Conservation (phyloP, 2,888 invertebrate genomes). For the Altica lythri region DNA sequence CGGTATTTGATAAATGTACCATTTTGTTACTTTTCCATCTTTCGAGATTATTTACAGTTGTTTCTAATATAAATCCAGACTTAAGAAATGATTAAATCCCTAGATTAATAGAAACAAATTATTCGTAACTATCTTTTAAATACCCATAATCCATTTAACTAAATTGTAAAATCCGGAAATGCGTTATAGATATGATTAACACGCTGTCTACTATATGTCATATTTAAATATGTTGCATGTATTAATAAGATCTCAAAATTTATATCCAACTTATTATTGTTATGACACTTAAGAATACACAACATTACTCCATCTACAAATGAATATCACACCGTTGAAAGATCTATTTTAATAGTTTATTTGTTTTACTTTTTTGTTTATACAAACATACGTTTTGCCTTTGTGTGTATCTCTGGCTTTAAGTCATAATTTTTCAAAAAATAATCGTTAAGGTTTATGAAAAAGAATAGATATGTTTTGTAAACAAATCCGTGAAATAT, state of each 20-base stretch:
- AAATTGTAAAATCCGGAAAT: too few species aligned
- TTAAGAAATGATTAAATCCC: too few species aligned
- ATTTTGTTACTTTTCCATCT: too few species aligned
- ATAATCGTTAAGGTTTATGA: neutral
- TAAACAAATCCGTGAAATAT: conserved; percentile 2
- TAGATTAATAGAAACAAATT: too few species aligned
- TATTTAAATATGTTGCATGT: neutral
- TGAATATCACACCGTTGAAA: conserved; percentile 18
- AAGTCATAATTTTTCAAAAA: conserved; percentile 10
- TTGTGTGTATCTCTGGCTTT: neutral
- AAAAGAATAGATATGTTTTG: neutral
- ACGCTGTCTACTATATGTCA: neutral
- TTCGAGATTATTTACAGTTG: too few species aligned
- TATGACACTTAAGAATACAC: conserved; percentile 28
- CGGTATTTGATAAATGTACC: too few species aligned
- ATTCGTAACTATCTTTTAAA: too few species aligned
- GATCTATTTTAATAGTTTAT: conserved; percentile 25
- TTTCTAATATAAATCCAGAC: too few species aligned
- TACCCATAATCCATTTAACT: too few species aligned
- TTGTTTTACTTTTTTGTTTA: conserved; percentile 28
- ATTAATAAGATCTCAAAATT: conserved; percentile 14
- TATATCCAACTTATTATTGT: conserved; percentile 23
- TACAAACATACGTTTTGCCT: conserved; percentile 21
- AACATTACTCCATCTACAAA: conserved; percentile 22
- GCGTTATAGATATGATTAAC: neutral